Evolutionary conservation across 2,797 vertebrate genomes (phyloP).

Genomic region (Adelosebastes latens): DNA sequence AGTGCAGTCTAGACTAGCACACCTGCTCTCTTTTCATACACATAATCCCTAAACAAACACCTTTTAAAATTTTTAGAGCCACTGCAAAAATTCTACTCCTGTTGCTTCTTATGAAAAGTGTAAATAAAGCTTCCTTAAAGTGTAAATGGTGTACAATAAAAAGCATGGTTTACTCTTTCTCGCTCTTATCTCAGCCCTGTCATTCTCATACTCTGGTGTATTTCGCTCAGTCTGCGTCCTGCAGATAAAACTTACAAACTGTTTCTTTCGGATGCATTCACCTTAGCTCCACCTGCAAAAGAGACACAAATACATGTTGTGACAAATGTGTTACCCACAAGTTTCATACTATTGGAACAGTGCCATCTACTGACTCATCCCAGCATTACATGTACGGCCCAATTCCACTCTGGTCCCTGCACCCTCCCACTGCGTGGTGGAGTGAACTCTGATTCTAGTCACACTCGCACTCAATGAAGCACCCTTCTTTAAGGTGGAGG

Average conservation of each 20-base stretch:
- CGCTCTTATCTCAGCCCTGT: neutral
- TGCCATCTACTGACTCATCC: constrained; percentile 62
- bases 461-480: no score
- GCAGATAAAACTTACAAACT: constrained; percentile 10
- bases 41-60: constrained; percentile 40
- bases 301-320: constrained; percentile 21
- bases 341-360: constrained; percentile 47
- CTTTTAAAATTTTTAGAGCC: constrained; percentile 25
- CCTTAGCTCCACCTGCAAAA: neutral
- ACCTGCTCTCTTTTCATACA: constrained; percentile 50
- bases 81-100: constrained; percentile 12
- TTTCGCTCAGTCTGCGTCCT: neutral
- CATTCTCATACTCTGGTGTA: neutral
- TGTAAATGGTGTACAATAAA: neutral
- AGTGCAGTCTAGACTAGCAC: constrained; percentile 34
- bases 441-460: no score
- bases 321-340: neutral
- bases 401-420: no score
- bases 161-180: neutral
- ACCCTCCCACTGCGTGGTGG: no score
- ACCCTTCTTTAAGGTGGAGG: no score
- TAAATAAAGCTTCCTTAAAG: neutral
- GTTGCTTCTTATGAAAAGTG: neutral
- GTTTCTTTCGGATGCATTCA: constrained; percentile 11
- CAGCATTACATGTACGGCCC: constrained; percentile 42